Conservation (phyloP, 2,797 vertebrate species). For the Diglossa cyanea region DNA sequence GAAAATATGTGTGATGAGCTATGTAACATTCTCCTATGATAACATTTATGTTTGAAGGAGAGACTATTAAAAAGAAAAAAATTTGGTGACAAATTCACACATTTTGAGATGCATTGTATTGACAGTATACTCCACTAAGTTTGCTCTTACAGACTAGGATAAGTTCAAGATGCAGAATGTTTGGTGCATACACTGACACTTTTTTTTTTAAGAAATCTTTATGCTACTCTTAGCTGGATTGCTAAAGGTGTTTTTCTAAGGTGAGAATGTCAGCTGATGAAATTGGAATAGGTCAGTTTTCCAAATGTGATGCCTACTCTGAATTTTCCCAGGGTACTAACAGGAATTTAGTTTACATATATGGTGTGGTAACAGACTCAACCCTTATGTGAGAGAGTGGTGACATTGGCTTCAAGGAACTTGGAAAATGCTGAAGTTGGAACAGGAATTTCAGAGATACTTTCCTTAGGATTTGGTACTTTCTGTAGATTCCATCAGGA, state of each 20-base stretch:
- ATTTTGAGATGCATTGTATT: neutral
- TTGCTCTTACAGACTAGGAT: neutral
- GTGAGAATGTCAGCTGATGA: neutral
- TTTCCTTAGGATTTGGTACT: neutral
- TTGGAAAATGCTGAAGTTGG: neutral
- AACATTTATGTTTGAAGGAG: neutral
- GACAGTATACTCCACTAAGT: neutral
- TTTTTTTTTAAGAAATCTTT: neutral
- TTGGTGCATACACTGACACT: neutral
- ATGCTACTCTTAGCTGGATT: neutral
- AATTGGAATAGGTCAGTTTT: neutral
- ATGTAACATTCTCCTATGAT: neutral
- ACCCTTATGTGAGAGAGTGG: neutral
- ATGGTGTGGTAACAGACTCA: neutral
- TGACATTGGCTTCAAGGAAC: neutral
- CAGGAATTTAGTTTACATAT: neutral
- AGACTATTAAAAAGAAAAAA: neutral
- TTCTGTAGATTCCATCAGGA: neutral
- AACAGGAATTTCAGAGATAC: neutral
- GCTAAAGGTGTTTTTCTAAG: neutral
- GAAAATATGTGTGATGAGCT: neutral
- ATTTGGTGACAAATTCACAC: neutral
- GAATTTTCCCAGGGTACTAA: neutral
- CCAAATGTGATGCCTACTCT: neutral
- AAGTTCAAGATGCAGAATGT: neutral